Conservation (phyloP, 2,113 vertebrate genomes). For the Caretta caretta region DNA sequence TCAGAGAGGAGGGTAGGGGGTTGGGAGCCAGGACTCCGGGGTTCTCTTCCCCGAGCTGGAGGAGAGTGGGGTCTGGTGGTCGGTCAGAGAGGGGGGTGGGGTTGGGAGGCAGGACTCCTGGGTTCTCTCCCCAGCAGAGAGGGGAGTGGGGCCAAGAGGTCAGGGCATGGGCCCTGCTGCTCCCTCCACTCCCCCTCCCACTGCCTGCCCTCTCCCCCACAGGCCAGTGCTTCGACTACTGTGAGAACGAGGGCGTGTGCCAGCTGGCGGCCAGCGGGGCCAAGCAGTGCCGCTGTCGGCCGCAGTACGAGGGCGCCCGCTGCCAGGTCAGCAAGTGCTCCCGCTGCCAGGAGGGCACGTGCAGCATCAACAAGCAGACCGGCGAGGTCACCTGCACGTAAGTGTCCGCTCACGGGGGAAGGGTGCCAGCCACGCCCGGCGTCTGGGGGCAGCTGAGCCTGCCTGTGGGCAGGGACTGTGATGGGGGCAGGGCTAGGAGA, state of each 20-base stretch:
- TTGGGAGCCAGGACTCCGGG: too few relatives aligned
- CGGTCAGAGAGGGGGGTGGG: too few relatives aligned
- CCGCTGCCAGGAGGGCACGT: constrained; percentile 91
- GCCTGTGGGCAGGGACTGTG: too few relatives aligned
- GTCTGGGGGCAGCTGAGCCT: too few relatives aligned
- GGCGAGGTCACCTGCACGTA: constrained; percentile 91
- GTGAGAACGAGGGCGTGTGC: constrained; percentile 89
- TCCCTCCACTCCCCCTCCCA: not conserved
- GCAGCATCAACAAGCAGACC: constrained; percentile 77
- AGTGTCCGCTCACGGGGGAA: constrained; percentile 17
- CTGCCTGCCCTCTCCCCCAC: not conserved
- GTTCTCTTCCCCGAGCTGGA: too few relatives aligned
- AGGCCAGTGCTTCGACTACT: constrained; percentile 91
- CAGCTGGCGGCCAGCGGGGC: constrained; percentile 82
- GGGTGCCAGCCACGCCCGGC: too few relatives aligned
- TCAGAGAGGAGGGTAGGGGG: too few relatives aligned
- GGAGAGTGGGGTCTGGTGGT: too few relatives aligned
- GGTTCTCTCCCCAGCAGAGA: too few relatives aligned
- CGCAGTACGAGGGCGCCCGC: constrained; percentile 82
- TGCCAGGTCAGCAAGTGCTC: constrained; percentile 90
- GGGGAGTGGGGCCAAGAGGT: too few relatives aligned
- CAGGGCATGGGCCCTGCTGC: not conserved
- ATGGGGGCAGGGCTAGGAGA: too few relatives aligned
- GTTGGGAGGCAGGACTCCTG: too few relatives aligned
- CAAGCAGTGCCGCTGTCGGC: constrained; percentile 87